Conservation (phyloP, 2,113 vertebrate genomes). For the Phyllostomus discolor region DNA sequence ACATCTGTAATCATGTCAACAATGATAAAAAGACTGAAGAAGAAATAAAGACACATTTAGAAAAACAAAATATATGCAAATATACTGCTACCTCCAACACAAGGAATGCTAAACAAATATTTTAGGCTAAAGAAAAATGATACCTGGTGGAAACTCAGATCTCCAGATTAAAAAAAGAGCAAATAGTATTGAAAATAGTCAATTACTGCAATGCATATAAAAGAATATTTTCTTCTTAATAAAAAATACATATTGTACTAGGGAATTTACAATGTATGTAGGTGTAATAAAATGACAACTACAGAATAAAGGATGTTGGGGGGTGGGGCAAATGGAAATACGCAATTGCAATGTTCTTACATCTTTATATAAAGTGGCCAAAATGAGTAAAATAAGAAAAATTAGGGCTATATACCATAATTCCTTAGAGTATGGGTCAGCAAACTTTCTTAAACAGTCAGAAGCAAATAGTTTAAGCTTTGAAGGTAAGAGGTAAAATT, state of each 20-base stretch:
- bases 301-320: neutral
- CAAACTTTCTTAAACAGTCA: neutral
- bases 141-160: neutral
- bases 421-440: neutral
- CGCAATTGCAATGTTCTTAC: neutral
- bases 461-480: neutral
- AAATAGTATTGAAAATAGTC: neutral
- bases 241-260: neutral
- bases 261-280: neutral
- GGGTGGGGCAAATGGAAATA: neutral
- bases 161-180: neutral
- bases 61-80: neutral
- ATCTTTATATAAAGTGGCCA: neutral
- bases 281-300: neutral
- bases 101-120: neutral
- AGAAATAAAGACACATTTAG: neutral
- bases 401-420: neutral
- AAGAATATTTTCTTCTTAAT: neutral
- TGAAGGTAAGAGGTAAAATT: neutral
- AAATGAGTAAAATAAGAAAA: neutral
- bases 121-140: neutral
- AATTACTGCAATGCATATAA: neutral
- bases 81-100: neutral
- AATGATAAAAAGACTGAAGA: no score
- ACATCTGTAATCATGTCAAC: no score